A percentile compares a stretch with the other conserved stretches of the same genome.
These are phyloP conservation scores for Stylophora pistillata DNA, from an alignment of 64 coral and sea anemone genomes.

Conservation along the genomic window DNA sequence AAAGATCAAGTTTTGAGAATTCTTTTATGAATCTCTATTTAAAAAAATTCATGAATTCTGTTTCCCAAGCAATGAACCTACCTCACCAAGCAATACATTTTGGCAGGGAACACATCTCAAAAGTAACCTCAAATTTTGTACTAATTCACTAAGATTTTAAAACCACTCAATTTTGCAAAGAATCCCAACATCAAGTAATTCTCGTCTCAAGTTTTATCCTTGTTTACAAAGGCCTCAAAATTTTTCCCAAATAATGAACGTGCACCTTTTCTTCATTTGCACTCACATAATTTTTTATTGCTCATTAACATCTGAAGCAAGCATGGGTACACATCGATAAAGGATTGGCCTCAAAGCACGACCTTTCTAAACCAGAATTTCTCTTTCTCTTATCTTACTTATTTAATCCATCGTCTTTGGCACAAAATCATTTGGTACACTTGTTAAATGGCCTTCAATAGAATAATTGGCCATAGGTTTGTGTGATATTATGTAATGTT, in stretches of 20 bases:
- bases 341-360: not conserved
- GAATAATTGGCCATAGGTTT: constrained; percentile 18
- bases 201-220: not conserved
- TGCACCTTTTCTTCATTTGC: not conserved
- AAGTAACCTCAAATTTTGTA: constrained; percentile 32
- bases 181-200: constrained; percentile 21
- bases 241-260: not conserved
- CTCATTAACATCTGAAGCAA: not conserved
- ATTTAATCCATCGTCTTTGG: not conserved
- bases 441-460: constrained; percentile 14
- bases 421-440: constrained; percentile 3
- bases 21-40: not conserved
- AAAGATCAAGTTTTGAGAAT: constrained; percentile 23
- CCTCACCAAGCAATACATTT: not conserved
- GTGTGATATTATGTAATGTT: not conserved
- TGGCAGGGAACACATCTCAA: not conserved
- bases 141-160: constrained; percentile 2
- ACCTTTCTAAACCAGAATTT: not conserved
- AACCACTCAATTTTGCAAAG: not conserved
- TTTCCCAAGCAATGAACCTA: not conserved
- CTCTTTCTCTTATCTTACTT: not conserved
- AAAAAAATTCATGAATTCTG: not conserved
- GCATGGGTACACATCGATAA: not conserved
- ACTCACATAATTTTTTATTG: constrained; percentile 14
- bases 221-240: not conserved